These are phyloP conservation scores for Clangula hyemalis DNA, from an alignment of 2,797 vertebrate species.

Conservation along the genomic window DNA sequence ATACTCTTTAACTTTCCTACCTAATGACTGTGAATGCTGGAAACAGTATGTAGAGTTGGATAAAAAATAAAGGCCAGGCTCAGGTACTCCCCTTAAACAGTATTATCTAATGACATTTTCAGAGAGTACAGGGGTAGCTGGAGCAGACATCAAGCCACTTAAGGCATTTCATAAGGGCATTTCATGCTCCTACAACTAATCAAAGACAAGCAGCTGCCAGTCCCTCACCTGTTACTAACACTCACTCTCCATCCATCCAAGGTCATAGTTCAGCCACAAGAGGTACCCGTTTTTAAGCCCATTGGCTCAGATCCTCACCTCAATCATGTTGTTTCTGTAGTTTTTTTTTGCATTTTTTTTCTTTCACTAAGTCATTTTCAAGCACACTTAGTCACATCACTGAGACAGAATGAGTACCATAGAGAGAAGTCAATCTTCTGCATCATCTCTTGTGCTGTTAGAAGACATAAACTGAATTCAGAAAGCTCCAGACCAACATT, in stretches of 20 bases:
- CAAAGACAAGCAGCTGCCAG: neutral
- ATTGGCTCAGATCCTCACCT: neutral
- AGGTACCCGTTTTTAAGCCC: rapidly evolving
- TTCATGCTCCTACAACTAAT: neutral
- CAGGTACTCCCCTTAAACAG: neutral
- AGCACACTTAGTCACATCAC: neutral
- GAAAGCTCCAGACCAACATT: neutral
- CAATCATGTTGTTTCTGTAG: neutral
- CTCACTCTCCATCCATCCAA: neutral
- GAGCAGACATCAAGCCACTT: neutral
- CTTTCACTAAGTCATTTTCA: neutral
- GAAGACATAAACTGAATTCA: neutral
- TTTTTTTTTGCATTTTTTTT: neutral
- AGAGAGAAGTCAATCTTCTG: neutral
- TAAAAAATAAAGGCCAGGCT: rapidly evolving
- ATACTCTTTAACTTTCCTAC: neutral
- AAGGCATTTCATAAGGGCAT: neutral
- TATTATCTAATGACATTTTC: neutral
- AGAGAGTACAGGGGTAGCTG: neutral
- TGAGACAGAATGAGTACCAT: neutral
- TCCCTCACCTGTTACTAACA: too few relatives aligned
- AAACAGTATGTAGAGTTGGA: neutral
- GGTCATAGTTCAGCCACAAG: neutral
- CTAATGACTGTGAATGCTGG: neutral
- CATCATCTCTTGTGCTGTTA: neutral